These are phyloP conservation scores for Trachymyrmex septentrionalis DNA, from an alignment of 1,140 invertebrate species.

Conservation along the genomic window DNA sequence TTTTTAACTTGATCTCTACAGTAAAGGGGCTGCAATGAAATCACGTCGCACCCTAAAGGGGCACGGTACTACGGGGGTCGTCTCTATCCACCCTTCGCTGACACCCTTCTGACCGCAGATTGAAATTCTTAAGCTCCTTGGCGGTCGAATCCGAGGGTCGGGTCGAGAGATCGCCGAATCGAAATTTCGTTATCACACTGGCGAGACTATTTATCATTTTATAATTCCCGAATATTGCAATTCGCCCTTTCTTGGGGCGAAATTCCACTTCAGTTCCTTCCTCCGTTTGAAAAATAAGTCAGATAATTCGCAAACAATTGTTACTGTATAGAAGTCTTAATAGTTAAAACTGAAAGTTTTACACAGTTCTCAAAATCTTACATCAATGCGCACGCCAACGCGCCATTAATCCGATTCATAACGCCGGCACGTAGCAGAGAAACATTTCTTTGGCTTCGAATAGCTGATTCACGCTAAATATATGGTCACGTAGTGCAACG, in stretches of 20 bases:
- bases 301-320: neutral
- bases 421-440: constrained; percentile 16
- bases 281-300: neutral
- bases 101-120: constrained; percentile 85
- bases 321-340: neutral
- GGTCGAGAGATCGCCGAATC: constrained; percentile 69
- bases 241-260: neutral
- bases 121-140: constrained; percentile 85
- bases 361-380: neutral
- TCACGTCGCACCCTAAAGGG: constrained; percentile 82
- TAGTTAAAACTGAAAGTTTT: neutral
- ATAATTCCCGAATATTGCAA: constrained; percentile 41
- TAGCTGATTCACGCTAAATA: constrained; percentile 53
- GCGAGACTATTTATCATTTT: constrained; percentile 77
- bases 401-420: constrained; percentile 20
- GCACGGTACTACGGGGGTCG: constrained; percentile 72
- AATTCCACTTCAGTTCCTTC: neutral
- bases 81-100: constrained; percentile 80
- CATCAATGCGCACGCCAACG: constrained; percentile 19
- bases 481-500: constrained; percentile 17
- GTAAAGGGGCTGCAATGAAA: constrained; percentile 79
- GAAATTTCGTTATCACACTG: constrained; percentile 85
- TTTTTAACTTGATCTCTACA: constrained; percentile 81
- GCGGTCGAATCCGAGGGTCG: constrained; percentile 59
- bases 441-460: constrained; percentile 45